Evolutionary conservation across 2,888 invertebrate species (phyloP).

Genomic region (Dyspetes luteomarginatus): DNA sequence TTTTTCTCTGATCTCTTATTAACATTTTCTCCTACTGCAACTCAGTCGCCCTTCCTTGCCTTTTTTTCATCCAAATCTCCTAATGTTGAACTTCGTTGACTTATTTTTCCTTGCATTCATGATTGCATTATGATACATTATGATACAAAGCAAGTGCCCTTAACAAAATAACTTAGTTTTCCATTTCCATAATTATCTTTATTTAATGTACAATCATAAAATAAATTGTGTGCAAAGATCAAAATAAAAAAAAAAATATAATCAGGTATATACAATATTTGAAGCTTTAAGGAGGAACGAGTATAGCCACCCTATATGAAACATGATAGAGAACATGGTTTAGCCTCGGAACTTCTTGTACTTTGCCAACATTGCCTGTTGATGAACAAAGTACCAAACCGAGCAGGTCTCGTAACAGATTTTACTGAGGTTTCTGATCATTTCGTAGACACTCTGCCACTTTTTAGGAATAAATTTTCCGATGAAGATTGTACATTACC

Average conservation of each 20-base stretch:
- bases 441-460: too few relatives aligned
- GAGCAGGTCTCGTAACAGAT: too few relatives aligned
- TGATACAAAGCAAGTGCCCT: slow-evolving; percentile 87
- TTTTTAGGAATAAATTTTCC: too few relatives aligned
- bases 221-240: slow-evolving; percentile 81
- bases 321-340: slow-evolving; percentile 80
- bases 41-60: slow-evolving; percentile 50
- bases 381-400: too few relatives aligned
- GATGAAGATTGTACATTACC: too few relatives aligned
- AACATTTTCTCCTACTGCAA: slow-evolving; percentile 50
- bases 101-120: slow-evolving; percentile 36
- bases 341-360: slow-evolving; percentile 82
- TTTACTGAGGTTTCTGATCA: too few relatives aligned
- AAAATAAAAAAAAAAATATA: slow-evolving; percentile 74
- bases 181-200: slow-evolving; percentile 83
- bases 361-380: slow-evolving; percentile 78
- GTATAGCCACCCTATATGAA: slow-evolving; percentile 75
- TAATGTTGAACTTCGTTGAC: slow-evolving; percentile 63
- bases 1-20: slow-evolving; percentile 43
- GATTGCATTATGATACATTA: slow-evolving; percentile 82
- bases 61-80: slow-evolving; percentile 62
- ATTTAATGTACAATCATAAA: slow-evolving; percentile 83
- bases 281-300: too few relatives aligned
- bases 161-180: slow-evolving; percentile 86
- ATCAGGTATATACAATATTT: slow-evolving; percentile 80